phyloP scores from a whole-genome alignment of 2,113 vertebrate genomes.

The Suricata suricatta region DNA sequence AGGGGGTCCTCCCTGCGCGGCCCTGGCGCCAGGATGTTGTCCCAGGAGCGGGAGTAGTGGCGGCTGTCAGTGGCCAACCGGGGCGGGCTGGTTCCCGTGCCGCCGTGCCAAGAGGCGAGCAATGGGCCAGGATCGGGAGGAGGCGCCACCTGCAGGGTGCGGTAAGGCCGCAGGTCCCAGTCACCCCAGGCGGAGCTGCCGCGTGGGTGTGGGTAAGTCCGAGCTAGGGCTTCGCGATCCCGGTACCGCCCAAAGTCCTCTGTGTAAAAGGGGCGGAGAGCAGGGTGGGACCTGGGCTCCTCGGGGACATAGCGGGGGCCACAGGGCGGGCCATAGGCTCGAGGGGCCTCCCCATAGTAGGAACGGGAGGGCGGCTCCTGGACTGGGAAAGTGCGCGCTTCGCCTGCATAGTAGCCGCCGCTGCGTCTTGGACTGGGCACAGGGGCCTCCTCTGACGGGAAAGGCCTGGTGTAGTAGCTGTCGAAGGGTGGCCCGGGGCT shows the following conservation, averaged over 20 bases:
- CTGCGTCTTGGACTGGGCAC: slow-evolving; percentile 78
- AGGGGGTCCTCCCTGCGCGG: slow-evolving; percentile 88
- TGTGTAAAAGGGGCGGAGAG: slow-evolving; percentile 84
- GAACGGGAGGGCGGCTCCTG: slow-evolving; percentile 84
- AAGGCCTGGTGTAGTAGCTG: slow-evolving; percentile 79
- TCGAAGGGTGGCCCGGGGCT: slow-evolving; percentile 81
- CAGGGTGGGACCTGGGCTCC: neutral
- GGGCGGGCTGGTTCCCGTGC: slow-evolving; percentile 73
- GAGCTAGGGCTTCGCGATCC: slow-evolving; percentile 85
- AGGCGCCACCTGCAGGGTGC: slow-evolving; percentile 66
- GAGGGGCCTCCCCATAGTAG: slow-evolving; percentile 88
- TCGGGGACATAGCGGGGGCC: slow-evolving; percentile 78
- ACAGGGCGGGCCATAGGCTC: slow-evolving; percentile 81
- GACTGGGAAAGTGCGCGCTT: slow-evolving; percentile 78
- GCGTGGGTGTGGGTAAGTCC: slow-evolving; percentile 75
- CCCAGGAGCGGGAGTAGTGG: slow-evolving; percentile 96
- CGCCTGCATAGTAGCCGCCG: slow-evolving; percentile 89
- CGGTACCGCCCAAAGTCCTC: slow-evolving; percentile 89
- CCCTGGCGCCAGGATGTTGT: slow-evolving; percentile 92
- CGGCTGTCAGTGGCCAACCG: slow-evolving; percentile 86
- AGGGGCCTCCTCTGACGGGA: slow-evolving; percentile 53
- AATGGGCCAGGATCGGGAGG: neutral
- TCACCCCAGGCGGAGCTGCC: slow-evolving; percentile 69
- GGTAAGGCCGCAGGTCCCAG: slow-evolving; percentile 72
- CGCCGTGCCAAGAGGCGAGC: slow-evolving; percentile 76